A percentile compares a stretch with the other conserved stretches of the same genome.
These are phyloP conservation scores for Acanthaster planci DNA, from an alignment of 35 echinoderm and acorn worm species.

Conservation along the genomic window DNA sequence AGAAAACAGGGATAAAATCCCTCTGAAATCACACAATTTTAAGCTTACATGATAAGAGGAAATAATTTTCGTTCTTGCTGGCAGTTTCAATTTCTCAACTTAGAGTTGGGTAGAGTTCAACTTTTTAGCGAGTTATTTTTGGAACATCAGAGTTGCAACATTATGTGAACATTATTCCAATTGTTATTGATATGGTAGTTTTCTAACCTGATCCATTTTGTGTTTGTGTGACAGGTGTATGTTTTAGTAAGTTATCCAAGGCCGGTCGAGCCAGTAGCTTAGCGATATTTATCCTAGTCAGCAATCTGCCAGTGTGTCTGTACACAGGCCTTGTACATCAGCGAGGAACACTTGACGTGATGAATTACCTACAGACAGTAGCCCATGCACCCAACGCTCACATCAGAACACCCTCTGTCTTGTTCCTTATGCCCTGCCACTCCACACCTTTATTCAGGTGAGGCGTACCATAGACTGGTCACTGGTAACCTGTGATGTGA, in stretches of 20 bases:
- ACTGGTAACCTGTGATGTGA: too few relatives aligned
- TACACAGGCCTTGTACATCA: slow-evolving; percentile 83
- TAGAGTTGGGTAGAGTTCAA: too few relatives aligned
- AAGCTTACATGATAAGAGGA: too few relatives aligned
- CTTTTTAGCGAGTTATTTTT: too few relatives aligned
- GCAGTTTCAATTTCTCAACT: too few relatives aligned
- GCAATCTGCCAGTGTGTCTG: slow-evolving; percentile 53
- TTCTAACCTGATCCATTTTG: neutral
- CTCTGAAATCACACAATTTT: too few relatives aligned
- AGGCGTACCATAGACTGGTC: too few relatives aligned
- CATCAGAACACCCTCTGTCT: slow-evolving; percentile 37
- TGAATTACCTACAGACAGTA: slow-evolving; percentile 56
- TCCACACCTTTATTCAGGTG: slow-evolving; percentile 97
- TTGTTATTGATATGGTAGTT: too few relatives aligned
- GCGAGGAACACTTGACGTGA: slow-evolving; percentile 84
- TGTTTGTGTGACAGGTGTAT: neutral
- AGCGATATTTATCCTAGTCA: slow-evolving; percentile 34
- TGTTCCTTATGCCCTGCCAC: slow-evolving; percentile 97
- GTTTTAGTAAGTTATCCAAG: neutral
- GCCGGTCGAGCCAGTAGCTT: slow-evolving; percentile 12
- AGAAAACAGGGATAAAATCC: too few relatives aligned
- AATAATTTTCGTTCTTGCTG: too few relatives aligned
- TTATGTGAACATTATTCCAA: too few relatives aligned
- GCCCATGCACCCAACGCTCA: slow-evolving; percentile 19
- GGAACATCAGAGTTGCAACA: too few relatives aligned